phyloP scores from a whole-genome alignment of 1,140 invertebrate species.

The Mya arenaria region DNA sequence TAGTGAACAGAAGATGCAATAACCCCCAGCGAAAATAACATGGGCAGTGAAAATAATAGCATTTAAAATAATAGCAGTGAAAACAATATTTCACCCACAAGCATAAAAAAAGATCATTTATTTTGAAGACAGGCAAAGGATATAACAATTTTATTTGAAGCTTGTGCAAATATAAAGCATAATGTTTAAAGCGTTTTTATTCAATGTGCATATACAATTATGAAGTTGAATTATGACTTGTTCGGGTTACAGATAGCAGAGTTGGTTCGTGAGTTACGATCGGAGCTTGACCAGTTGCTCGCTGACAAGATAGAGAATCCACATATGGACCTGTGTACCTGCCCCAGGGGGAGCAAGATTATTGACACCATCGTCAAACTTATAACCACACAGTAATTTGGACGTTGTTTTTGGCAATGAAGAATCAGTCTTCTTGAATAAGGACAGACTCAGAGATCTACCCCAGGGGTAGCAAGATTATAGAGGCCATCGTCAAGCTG shows the following conservation, averaged over 20 bases:
- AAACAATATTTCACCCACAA: no score
- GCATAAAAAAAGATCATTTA: no score
- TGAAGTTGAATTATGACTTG: neutral
- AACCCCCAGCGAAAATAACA: no score
- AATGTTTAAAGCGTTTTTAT: no score
- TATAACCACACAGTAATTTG: slow-evolving; percentile 84
- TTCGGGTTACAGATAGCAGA: slow-evolving; percentile 76
- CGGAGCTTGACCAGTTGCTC: slow-evolving; percentile 74
- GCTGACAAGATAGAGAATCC: slow-evolving; percentile 76
- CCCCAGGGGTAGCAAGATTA: slow-evolving; percentile 89
- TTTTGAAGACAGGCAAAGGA: no score
- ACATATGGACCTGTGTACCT: slow-evolving; percentile 88
- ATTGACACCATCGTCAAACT: slow-evolving; percentile 90
- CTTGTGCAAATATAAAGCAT: no score
- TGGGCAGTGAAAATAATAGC: no score
- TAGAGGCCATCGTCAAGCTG: slow-evolving; percentile 89
- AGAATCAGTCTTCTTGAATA: no score
- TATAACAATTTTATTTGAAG: no score
- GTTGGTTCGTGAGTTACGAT: slow-evolving; percentile 72
- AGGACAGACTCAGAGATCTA: slow-evolving; percentile 89
- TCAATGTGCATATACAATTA: neutral
- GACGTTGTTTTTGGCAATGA: no score
- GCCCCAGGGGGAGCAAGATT: slow-evolving; percentile 89
- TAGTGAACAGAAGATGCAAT: no score
- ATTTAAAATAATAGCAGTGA: no score